Base-by-base conservation (phyloP, 2,888 invertebrate species). In the Tineola bisselliella region DNA sequence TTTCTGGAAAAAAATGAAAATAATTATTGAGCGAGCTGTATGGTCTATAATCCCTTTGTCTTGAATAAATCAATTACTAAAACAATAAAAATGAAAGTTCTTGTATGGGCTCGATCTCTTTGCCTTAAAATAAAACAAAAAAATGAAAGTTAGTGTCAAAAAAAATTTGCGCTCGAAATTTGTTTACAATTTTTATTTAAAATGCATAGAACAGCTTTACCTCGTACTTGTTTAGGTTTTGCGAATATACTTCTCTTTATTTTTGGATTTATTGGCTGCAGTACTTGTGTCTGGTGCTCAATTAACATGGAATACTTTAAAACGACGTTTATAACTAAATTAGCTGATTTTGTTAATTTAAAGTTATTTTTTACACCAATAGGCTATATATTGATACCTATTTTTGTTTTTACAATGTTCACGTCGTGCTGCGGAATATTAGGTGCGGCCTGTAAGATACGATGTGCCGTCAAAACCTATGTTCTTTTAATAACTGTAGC, bases 361-460 rank as follows among this genome's bases (percentile, higher is more conserved):
- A 79, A 73, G 15, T 63, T 87, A 1, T 79, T 83, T 77, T 56
- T 76, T 0, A 81, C 78, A 0, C 82, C 84, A 0, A 63, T 87
- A 60, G 79, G 80, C 0, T 66, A 78, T 1, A 66, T 86, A 8
- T 64, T 86, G 0, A 75, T 81, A 33, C 76, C 79, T 0, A 61
- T 84, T 43, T 68, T 77, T 0, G 44, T 69, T 0, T 17, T 83
- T 0, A 70, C 76, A 0, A 79, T 82, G 72, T 59, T 81, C 56
- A 82, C 84, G 0, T 81, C 86, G 0, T 83, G 83, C 60, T 87
- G 84, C 62, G 87, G 87, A 0, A 71, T 86, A 0, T 64, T 84
- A 0, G 83, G 84, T 1, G 81, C 86, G 0, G 81, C 82, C 0
- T 86, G 83, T 63, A 77, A 70, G 65, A 60, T 79, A 11, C 79